Evolutionary conservation across 2,888 invertebrate genomes (phyloP).

Genomic region (Flexamia atlantica): DNA sequence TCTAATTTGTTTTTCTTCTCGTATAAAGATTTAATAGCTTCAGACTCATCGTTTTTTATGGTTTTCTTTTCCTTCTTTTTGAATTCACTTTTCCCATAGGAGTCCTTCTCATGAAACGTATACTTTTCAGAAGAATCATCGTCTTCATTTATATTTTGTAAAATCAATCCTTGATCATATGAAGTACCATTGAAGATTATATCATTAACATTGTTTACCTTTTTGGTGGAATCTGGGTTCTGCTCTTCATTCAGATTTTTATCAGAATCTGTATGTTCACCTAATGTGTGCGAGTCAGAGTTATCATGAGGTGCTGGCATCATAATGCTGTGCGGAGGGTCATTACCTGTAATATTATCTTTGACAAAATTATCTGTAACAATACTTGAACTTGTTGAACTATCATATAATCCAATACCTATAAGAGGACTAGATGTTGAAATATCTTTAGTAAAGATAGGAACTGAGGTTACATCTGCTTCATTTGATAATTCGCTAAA

Average conservation of each 20-base stretch:
- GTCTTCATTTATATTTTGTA: slow-evolving; percentile 51
- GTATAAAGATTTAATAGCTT: slow-evolving; percentile 55
- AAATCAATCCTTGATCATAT: slow-evolving; percentile 45
- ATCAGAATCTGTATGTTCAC: background rate
- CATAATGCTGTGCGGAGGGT: background rate
- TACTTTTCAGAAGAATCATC: slow-evolving; percentile 35
- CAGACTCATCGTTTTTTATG: slow-evolving; percentile 63
- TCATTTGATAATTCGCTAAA: slow-evolving; percentile 45
- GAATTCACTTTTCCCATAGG: slow-evolving; percentile 57
- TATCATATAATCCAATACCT: slow-evolving; percentile 3
- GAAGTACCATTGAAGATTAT: slow-evolving; percentile 16
- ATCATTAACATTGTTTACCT: slow-evolving; percentile 29
- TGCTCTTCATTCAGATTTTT: background rate
- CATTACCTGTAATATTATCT: slow-evolving; percentile 35
- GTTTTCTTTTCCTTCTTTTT: slow-evolving; percentile 66
- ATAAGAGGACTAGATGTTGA: slow-evolving; percentile 22
- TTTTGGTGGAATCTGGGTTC: background rate
- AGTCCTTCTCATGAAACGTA: slow-evolving; percentile 53
- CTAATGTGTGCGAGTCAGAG: background rate
- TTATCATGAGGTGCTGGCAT: background rate
- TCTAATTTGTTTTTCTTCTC: slow-evolving; percentile 65
- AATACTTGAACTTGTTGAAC: slow-evolving; percentile 15
- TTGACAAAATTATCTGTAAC: slow-evolving; percentile 52
- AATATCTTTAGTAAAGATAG: slow-evolving; percentile 45
- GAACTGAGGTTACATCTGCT: slow-evolving; percentile 45